Evolutionary conservation across 53 echinoderm and acorn worm species (phyloP), one percentile per base, ranked within the genome.

Genomic region (Holothuria scabra): DNA sequence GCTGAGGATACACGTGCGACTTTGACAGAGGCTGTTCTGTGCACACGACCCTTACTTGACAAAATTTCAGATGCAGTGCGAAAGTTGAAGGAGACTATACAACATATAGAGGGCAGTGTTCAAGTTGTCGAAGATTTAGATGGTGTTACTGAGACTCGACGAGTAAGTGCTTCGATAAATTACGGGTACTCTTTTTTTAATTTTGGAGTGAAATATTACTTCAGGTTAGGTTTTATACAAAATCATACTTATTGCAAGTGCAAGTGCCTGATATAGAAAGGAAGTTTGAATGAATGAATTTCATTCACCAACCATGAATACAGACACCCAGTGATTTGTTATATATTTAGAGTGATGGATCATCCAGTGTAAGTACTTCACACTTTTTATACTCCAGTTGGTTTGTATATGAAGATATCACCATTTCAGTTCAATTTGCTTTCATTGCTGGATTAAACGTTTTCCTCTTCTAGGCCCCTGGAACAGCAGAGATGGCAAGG

Each of bases 51-150:
- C 16, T 87, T 95, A 69, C 89, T 85, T 19, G 95, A 95, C 29
- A 93, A 93, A 74, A 87, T 95, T 7, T 85, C 91, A 12, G 95
- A 95, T 56, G 85, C 89, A 0, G 87, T 87, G 4, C 81, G 93
- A 8, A 84, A 91, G 24, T 86, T 95, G n/a, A 85, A 81, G 18
- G 91, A 93, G 60, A 89, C 89, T 65, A 95, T 95, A 21, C 89
- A 93, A 33, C 91, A 95, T 84, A 91, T 95, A 79, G 95, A 95
- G 83, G 95, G 95, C 46, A 93, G 95, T 68, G 85, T 93, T 12
- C 91, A 85, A 65, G 85, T 93, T 28, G 67, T 93, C 18, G 95
- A 95, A 66, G 95, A 95, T 79, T 66, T 93, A 35, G 95, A 95
- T 67, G 93, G 95, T 8, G 88, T 91, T 28, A 91, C 95, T 28